phyloP scores from a whole-genome alignment of 2,797 vertebrate species.

The Lemur catta region DNA sequence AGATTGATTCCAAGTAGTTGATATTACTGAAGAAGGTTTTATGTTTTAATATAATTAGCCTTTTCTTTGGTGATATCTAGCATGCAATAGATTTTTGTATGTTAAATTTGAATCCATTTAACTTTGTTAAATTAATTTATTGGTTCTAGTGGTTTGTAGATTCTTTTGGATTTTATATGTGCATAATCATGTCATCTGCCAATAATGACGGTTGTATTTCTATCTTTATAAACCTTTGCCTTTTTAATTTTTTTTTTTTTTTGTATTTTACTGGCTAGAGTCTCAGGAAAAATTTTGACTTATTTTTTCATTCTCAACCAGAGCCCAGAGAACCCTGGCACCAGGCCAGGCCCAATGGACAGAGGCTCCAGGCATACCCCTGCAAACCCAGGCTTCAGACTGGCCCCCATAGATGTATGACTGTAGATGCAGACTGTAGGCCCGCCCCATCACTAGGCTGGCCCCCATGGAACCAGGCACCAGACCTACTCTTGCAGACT shows the following conservation, averaged over 20 bases:
- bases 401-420: not conserved
- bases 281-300: not conserved
- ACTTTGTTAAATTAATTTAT: not conserved
- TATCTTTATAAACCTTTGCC: not conserved
- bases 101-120: not conserved
- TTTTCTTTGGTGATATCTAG: not conserved
- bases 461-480: not conserved
- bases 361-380: not conserved
- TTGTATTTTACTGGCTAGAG: not conserved
- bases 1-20: not conserved
- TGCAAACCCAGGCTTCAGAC: not conserved
- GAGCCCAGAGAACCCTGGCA: not conserved
- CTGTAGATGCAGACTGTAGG: not conserved
- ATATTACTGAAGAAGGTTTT: not conserved
- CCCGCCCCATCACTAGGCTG: not conserved
- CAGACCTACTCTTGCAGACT: not conserved
- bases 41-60: not conserved
- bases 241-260: not conserved
- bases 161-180: not conserved
- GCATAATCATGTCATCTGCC: not conserved
- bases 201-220: not conserved
- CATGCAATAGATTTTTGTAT: not conserved
- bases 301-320: not conserved
- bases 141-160: not conserved
- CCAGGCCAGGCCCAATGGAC: not conserved